Evolutionary conservation across 1,140 invertebrate species (phyloP), one percentile per base, ranked within the genome.

Genomic region (Cephus cinctus): DNA sequence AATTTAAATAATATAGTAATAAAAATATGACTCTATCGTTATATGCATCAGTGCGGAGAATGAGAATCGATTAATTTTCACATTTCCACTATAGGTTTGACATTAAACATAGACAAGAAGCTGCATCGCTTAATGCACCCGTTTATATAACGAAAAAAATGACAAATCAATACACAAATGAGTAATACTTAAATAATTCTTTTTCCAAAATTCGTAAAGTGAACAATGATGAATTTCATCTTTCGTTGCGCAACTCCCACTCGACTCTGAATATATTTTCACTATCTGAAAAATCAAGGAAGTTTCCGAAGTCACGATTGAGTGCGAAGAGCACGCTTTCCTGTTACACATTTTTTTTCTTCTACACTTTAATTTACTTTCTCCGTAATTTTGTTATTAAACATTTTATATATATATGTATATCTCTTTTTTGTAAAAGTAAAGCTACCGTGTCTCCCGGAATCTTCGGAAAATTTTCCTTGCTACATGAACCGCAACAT

Each of bases 21-120:
- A 59, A 59, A 59, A 59, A 59, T 59, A 59, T 59, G 50, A 52
- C 45, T 59, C 57, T 56, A 50, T 47, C 50, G 49, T 48, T 52
- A 25, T 9, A 31, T 15, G 15, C 9, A 31, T 40, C 38, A 38
- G 23, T 52, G 48, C 25, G 38, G 50, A 48, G 42, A 27, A 45
- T 35, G 23, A 48, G 30, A 51, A 39, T 47, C n/a, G n/a, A n/a
- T 40, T 47, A 19, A 40, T 41, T 34, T 39, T 32, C 25, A 18
- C 5, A 40, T 15, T 49, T 16, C 45, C n/a, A 18, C 32, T 44
- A 45, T 20, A 41, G 34, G 40, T 41, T 49, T 22, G 41, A 43
- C 38, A 45, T 36, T 3, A 34, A 49, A 50, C 48, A 39, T 32
- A 48, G 51, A 43, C 43, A 27, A 31, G n/a, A 35, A 39, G 36